Conservation (phyloP, 2,113 vertebrate species). For the Mixornis gularis region DNA sequence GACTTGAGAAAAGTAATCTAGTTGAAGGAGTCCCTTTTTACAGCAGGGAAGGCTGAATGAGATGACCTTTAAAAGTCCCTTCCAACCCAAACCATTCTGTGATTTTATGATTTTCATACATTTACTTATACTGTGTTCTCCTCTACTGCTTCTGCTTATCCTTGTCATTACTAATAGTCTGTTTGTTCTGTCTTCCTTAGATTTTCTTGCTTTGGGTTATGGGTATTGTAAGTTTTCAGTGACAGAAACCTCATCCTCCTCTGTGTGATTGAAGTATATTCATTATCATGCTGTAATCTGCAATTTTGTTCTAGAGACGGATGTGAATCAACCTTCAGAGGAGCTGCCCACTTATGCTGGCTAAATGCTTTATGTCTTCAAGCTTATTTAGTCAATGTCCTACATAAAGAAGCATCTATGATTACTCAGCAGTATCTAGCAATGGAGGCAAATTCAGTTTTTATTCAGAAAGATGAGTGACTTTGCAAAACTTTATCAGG, state of each 20-base stretch:
- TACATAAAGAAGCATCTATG: background rate
- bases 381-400: background rate
- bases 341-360: background rate
- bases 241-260: background rate
- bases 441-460: background rate
- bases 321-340: background rate
- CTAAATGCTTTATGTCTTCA: background rate
- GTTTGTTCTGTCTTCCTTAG: background rate
- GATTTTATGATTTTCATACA: background rate
- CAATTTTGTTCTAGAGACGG: background rate
- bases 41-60: background rate
- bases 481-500: background rate
- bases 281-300: rapidly evolving
- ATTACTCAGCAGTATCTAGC: background rate
- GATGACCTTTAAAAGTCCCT: background rate
- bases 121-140: background rate
- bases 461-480: background rate
- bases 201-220: background rate
- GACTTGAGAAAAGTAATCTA: background rate
- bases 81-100: background rate
- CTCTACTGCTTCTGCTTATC: background rate
- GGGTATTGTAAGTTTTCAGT: background rate
- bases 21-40: background rate
- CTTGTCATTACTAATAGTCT: background rate
- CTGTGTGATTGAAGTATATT: background rate